phyloP scores from a whole-genome alignment of 2,888 invertebrate genomes.

The Gymnoscelis rufifasciata region DNA sequence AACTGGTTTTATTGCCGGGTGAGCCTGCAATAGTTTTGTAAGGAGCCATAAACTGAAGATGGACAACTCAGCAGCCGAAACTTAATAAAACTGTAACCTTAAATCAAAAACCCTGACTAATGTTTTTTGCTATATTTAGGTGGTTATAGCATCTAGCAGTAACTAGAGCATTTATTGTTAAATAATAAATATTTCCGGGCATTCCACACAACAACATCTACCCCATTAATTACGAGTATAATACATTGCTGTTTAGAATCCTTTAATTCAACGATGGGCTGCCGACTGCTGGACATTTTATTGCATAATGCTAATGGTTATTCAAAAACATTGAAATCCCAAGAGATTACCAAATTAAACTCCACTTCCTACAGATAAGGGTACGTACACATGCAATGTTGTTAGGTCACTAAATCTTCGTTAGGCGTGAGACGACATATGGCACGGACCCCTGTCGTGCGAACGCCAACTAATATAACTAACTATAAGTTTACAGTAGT shows the following conservation, averaged over 20 bases:
- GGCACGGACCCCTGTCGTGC: slow-evolving; percentile 36
- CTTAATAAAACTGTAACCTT: neutral
- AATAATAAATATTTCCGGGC: too few relatives aligned
- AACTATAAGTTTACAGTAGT: neutral
- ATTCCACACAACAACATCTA: too few relatives aligned
- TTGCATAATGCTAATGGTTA: too few relatives aligned
- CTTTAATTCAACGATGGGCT: too few relatives aligned
- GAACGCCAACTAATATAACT: slow-evolving; percentile 19
- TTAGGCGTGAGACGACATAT: slow-evolving; percentile 51
- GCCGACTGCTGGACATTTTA: too few relatives aligned
- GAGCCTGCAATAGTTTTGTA: slow-evolving; percentile 11
- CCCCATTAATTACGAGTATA: too few relatives aligned
- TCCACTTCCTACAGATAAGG: slow-evolving; percentile 27
- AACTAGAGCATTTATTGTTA: too few relatives aligned
- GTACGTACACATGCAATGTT: slow-evolving; percentile 33
- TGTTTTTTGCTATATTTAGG: too few relatives aligned
- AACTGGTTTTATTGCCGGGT: slow-evolving; percentile 34
- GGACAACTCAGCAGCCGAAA: neutral
- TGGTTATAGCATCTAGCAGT: too few relatives aligned
- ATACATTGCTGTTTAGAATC: too few relatives aligned
- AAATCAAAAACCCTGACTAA: neutral
- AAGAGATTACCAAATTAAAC: slow-evolving; percentile 22
- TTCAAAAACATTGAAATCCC: too few relatives aligned
- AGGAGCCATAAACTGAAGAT: slow-evolving; percentile 5
- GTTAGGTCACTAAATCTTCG: slow-evolving; percentile 60